Base-by-base conservation (phyloP, 2,888 invertebrate species). In the Xiphydria camelus region DNA sequence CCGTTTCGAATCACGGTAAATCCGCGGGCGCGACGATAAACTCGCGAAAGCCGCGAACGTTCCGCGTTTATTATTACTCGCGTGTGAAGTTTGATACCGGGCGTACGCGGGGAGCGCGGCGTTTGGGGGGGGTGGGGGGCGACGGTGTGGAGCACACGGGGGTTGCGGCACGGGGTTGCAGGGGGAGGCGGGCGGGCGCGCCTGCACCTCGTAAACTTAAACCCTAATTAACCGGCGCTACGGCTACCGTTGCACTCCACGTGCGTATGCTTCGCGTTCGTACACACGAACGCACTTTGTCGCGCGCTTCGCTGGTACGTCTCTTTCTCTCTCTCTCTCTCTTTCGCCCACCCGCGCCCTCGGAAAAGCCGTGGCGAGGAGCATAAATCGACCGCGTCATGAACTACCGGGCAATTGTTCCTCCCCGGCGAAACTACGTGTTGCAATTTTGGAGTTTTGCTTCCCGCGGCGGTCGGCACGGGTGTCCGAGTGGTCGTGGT, bases 171-270 rank as follows among this genome's bases (percentile, higher is more conserved):
- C 37, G 51, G 53, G 48, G 52, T 39, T 53, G 58, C 44, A 38
- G 52, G 49, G 55, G 60, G 55, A 59, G 65, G 60, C 54, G 59
- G 66, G 58, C 64, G 63, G 66, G 70, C 71, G 70, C 73, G 73
- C 70, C 75, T 75, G 75, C 75, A 75, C 75, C 75, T 75, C 75
- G 73, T 75, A 75, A 75, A 75, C 75, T 75, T 71, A 70, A 74
- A 73, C 73, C 74, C 75, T 75, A 74, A 75, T 75, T 75, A 75
- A 75, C 75, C 75, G 73, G 73, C 73, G 73, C 73, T 72, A 73
- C 72, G 66, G 73, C 72, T 74, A 72, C 75, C 72, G 71, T 73
- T 71, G 68, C 71, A 64, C 62, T 35, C 67, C 68, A 67, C 65
- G 66, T 64, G 71, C 66, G 68, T 72, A 70, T 69, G 70, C 60